Conservation (phyloP, 2,888 invertebrate species). For the Xestoiulus laeticollis region DNA sequence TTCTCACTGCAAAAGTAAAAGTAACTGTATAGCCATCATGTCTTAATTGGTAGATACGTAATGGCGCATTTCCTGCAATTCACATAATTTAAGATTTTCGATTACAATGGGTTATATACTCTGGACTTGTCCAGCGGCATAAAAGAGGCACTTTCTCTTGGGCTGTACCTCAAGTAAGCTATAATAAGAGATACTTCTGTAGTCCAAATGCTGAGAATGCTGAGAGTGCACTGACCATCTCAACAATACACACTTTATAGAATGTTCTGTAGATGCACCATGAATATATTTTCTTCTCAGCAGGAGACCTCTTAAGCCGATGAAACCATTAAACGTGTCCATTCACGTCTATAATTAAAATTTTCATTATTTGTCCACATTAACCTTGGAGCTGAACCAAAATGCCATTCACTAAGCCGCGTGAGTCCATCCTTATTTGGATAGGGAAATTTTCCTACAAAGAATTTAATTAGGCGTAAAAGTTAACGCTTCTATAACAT, state of each 20-base stretch:
- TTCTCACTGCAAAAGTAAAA: background rate
- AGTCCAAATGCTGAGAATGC: background rate
- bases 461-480: conserved; percentile 3
- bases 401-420: background rate
- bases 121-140: background rate
- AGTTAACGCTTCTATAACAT: background rate
- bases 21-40: background rate
- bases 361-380: background rate
- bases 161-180: background rate
- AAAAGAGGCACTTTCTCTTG: background rate
- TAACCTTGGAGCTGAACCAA: background rate
- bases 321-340: conserved; percentile 19
- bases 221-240: background rate
- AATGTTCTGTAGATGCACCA: background rate
- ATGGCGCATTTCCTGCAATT: conserved; percentile 22
- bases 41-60: conserved; percentile 18
- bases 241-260: background rate
- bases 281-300: background rate
- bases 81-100: background rate
- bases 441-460: background rate
- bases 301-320: background rate
- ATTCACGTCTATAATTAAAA: conserved; percentile 39
- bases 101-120: background rate
- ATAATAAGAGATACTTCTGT: background rate
- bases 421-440: background rate